phyloP scores from a whole-genome alignment of 2,113 vertebrate species.

The Pheucticus melanocephalus region DNA sequence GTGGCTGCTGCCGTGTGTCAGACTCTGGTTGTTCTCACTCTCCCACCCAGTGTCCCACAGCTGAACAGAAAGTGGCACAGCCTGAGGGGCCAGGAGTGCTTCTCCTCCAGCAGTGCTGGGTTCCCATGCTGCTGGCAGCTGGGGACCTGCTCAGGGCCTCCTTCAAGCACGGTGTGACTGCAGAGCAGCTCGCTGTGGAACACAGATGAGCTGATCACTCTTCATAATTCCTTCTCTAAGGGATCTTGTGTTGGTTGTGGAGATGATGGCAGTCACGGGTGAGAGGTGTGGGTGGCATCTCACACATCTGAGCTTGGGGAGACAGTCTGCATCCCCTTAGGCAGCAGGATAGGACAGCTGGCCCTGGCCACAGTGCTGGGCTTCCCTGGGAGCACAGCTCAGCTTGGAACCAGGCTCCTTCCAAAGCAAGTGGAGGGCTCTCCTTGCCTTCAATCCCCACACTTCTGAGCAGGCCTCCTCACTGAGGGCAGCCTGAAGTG shows the following conservation, averaged over 20 bases:
- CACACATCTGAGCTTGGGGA: neutral
- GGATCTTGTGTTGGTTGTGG: neutral
- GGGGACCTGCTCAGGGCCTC: neutral
- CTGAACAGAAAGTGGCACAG: neutral
- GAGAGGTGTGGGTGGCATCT: neutral
- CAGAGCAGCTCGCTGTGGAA: neutral
- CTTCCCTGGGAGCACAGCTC: neutral
- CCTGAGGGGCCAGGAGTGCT: neutral
- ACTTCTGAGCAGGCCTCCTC: neutral
- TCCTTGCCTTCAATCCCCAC: accelerated
- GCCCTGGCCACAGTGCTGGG: neutral
- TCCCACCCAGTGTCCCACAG: neutral
- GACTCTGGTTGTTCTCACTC: neutral
- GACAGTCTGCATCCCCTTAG: neutral
- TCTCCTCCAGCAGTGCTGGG: accelerated
- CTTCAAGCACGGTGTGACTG: neutral
- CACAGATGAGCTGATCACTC: accelerated
- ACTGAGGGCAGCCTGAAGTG: neutral
- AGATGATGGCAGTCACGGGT: neutral
- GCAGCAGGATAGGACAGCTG: neutral
- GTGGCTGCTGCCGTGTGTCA: accelerated
- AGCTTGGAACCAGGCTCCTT: neutral
- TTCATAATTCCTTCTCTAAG: neutral
- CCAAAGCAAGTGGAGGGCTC: neutral
- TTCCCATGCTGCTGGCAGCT: neutral